A percentile compares a stretch with the other conserved stretches of the same genome.
phyloP scores from a whole-genome alignment of 2,888 invertebrate genomes.

The Lasioglossum marginatum region DNA sequence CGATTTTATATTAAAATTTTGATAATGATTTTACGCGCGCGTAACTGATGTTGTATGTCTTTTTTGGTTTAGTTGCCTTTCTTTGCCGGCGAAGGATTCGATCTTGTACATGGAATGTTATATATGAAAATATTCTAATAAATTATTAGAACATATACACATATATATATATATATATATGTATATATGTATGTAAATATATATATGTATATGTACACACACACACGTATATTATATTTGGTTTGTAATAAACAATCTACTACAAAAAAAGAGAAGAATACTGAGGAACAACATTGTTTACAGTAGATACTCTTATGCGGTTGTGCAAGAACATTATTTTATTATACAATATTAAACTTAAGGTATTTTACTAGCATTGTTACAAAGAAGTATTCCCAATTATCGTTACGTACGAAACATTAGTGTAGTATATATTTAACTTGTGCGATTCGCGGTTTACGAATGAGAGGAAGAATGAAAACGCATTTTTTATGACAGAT shows the following conservation, averaged over 20 bases:
- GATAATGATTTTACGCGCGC: not conserved
- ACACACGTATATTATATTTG: not conserved
- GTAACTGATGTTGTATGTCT: conserved; percentile 14
- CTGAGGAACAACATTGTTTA: not conserved
- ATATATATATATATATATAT: not conserved
- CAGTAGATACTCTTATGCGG: not conserved
- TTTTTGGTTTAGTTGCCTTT: not conserved
- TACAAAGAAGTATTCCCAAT: conserved; percentile 9
- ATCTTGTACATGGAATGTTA: conserved; percentile 44
- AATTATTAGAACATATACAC: not conserved
- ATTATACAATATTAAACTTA: not conserved
- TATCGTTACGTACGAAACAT: not conserved
- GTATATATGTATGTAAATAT: not conserved
- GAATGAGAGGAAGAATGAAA: conserved; percentile 4
- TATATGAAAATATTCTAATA: conserved; percentile 21
- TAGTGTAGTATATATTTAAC: conserved; percentile 2
- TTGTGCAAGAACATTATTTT: conserved; percentile 14
- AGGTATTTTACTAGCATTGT: conserved; percentile 14
- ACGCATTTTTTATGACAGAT: conserved; percentile 15
- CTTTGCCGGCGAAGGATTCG: not conserved
- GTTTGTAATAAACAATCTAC: not conserved
- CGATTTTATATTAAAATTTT: not conserved
- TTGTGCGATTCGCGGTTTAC: not conserved
- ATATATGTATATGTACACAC: not conserved
- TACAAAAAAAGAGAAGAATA: not conserved